Evolutionary conservation across 2,888 invertebrate genomes (phyloP).

Genomic region (Tyria jacobaeae): DNA sequence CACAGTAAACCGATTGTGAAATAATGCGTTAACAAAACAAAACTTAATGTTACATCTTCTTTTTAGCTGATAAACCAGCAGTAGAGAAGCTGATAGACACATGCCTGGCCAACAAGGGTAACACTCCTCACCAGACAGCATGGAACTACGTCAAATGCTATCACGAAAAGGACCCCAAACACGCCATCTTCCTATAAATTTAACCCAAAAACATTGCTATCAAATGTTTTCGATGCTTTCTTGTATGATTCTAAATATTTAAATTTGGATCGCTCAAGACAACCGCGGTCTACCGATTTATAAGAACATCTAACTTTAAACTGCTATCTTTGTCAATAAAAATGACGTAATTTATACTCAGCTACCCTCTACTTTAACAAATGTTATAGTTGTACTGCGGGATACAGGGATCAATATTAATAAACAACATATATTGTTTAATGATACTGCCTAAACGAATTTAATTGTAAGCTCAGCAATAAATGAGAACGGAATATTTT

Average conservation of each 20-base stretch:
- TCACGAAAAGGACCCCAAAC: constrained; percentile 84
- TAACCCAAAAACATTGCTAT: neutral
- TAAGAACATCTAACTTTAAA: neutral
- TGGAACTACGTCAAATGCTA: constrained; percentile 86
- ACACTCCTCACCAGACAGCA: constrained; percentile 80
- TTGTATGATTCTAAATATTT: neutral
- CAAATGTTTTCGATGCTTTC: neutral
- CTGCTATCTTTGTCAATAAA: neutral
- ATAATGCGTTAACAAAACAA: too few relatives aligned
- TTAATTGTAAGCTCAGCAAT: constrained; percentile 54
- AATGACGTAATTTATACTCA: neutral
- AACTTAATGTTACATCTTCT: neutral
- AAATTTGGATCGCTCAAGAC: constrained; percentile 19
- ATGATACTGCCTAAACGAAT: constrained; percentile 63
- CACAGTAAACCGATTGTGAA: too few relatives aligned
- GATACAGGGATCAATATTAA: constrained; percentile 40
- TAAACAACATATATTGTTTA: constrained; percentile 26
- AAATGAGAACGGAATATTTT: constrained; percentile 31
- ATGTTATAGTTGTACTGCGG: constrained; percentile 34
- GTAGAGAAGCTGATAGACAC: constrained; percentile 81
- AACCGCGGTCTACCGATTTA: constrained; percentile 9
- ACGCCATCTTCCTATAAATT: constrained; percentile 77
- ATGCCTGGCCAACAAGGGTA: constrained; percentile 81
- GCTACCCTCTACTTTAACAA: constrained; percentile 6
- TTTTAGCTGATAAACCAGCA: constrained; percentile 75